These are phyloP conservation scores for Sebastes steindachneri DNA, from an alignment of 2,797 vertebrate species.

Conservation along the genomic window DNA sequence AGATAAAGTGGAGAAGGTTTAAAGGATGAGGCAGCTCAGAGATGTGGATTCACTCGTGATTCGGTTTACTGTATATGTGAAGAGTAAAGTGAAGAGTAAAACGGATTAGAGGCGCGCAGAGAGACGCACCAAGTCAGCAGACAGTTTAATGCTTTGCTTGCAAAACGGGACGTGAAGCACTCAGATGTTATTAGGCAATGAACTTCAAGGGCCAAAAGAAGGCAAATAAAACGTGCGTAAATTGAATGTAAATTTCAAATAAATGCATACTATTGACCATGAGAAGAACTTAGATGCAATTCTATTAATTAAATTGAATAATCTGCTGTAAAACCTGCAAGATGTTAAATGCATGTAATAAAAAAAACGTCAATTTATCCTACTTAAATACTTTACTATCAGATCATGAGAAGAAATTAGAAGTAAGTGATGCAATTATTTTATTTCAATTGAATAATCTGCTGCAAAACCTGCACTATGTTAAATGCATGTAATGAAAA, in stretches of 20 bases:
- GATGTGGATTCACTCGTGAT: conserved; percentile 39
- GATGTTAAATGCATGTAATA: background rate
- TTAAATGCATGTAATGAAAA: background rate
- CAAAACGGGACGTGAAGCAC: background rate
- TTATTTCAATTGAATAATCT: background rate
- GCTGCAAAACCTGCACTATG: background rate
- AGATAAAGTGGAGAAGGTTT: conserved; percentile 7
- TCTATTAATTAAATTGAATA: background rate
- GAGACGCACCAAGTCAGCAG: background rate
- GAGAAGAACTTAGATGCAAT: too few relatives aligned
- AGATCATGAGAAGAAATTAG: too few relatives aligned
- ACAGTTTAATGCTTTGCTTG: background rate
- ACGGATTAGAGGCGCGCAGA: conserved; percentile 16
- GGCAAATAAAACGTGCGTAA: background rate
- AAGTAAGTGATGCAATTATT: too few relatives aligned
- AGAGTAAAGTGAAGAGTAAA: background rate
- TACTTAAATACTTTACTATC: background rate
- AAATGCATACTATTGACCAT: too few relatives aligned
- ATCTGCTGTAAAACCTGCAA: background rate
- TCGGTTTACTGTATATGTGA: conserved; percentile 25
- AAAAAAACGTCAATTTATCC: background rate
- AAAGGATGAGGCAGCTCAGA: background rate
- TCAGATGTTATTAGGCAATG: background rate
- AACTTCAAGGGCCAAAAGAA: too few relatives aligned
- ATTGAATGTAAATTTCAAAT: background rate